Base-by-base conservation (phyloP, 2,113 vertebrate species). In the Salminus brasiliensis region DNA sequence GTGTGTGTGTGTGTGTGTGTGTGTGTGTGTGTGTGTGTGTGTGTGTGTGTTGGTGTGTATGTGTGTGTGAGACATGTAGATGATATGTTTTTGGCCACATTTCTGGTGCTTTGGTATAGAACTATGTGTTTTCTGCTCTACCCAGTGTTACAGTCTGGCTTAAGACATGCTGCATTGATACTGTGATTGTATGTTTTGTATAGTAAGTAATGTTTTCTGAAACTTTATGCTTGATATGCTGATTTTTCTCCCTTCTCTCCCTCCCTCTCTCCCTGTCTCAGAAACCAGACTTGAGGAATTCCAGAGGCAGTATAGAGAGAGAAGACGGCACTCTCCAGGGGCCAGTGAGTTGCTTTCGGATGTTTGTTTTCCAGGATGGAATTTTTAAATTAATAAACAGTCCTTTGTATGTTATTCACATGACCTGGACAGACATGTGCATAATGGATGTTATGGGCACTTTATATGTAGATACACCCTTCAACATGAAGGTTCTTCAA, bases 251-350 rank as follows among this genome's bases (percentile, higher is more conserved):
- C 32, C 29, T 29, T 36, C 53, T 74, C n/a, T 69, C 16, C 36
- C 11, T 30, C 55, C 12, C 32, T 32, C 2, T 72, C 49, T 79
- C 34, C 80, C 15, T 77, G 62, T 41, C 18, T 72, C 57, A 99
- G 97, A 99, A 99, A 88, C 97, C 97, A 0, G 97, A 99, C 0
- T 94, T 95, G 66, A 94, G 97, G 91, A 96, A 94, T 82, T 97
- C 97, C 53, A 93, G 96, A 80, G 93, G 96, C 85, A 98, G 97
- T 91, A 91, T 96, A 6, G 97, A 98, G 83, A 93, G 95, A 41
- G 97, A 97, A 65, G 97, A 98, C 6, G 92, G 94, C 52, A 88
- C 92, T 88, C 93, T 96, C 63, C 96, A 96, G 86, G 94, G 95
- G 79, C 94, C 90, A 11, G 97, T 99, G 87, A 94, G 96, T 92